Evolutionary conservation across 2,797 vertebrate species (phyloP).

Genomic region (Schizothorax lantsangensis): DNA sequence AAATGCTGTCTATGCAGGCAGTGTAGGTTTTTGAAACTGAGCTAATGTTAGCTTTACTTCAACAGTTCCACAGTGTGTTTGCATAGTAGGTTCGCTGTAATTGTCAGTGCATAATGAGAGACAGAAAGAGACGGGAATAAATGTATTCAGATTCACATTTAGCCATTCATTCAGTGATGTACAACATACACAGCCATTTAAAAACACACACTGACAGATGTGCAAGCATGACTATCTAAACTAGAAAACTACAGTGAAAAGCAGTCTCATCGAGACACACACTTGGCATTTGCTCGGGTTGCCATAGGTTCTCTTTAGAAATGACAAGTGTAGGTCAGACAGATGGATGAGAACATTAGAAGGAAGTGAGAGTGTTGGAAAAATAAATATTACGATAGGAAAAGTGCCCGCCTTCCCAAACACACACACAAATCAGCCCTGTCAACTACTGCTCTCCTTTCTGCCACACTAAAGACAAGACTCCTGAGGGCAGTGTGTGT

Average conservation of each 20-base stretch:
- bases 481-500: neutral
- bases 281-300: constrained; percentile 3
- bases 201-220: constrained; percentile 19
- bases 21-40: neutral
- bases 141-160: constrained; percentile 8
- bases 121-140: neutral
- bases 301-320: constrained; percentile 15
- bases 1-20: neutral
- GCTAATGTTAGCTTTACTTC: constrained; percentile 27
- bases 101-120: neutral
- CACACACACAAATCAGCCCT: constrained; percentile 13
- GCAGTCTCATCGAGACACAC: constrained; percentile 12
- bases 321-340: constrained; percentile 25
- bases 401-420: neutral
- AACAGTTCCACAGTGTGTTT: constrained; percentile 4
- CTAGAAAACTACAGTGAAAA: constrained; percentile 15
- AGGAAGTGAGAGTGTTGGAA: neutral
- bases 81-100: neutral
- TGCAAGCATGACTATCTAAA: neutral
- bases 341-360: constrained; percentile 34
- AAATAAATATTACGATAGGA: constrained; percentile 25
- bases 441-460: constrained; percentile 8
- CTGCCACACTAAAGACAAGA: constrained; percentile 18
- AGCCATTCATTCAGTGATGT: neutral
- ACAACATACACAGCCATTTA: neutral